phyloP scores from a whole-genome alignment of 2,113 vertebrate species.

The Panthera uncia region DNA sequence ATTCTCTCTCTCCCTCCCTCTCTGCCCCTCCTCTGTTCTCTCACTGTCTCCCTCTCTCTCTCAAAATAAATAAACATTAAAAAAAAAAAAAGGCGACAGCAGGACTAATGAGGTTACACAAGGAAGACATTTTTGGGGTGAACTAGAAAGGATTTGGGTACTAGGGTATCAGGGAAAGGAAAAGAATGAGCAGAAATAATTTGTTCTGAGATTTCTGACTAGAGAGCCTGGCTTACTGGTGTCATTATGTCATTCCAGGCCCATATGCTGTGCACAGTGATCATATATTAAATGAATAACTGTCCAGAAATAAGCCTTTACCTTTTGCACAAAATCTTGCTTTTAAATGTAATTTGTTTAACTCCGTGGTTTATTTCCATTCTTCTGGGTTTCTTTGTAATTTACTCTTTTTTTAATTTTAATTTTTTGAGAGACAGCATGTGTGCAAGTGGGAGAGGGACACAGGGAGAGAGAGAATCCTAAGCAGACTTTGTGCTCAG shows the following conservation, averaged over 20 bases:
- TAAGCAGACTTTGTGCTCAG: too few species aligned
- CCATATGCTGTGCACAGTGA: neutral
- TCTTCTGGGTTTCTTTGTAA: constrained; percentile 28
- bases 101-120: neutral
- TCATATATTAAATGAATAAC: neutral
- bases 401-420: neutral
- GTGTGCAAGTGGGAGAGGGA: too few species aligned
- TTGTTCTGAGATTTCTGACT: neutral
- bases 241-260: neutral
- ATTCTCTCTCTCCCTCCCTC: too few species aligned
- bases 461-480: too few species aligned
- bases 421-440: too few species aligned
- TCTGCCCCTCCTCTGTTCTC: too few species aligned
- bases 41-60: too few species aligned
- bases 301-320: neutral
- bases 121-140: neutral
- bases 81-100: too few species aligned
- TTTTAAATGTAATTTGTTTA: constrained; percentile 10
- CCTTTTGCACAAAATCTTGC: constrained; percentile 24
- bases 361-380: neutral
- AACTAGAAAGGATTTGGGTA: neutral
- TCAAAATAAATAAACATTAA: too few species aligned
- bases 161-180: neutral
- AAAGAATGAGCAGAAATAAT: constrained; percentile 17
- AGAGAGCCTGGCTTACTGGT: neutral